Evolutionary conservation across 2,888 invertebrate genomes (phyloP), one percentile per base, ranked within the genome.

Genomic region (Ectemnius continuus): DNA sequence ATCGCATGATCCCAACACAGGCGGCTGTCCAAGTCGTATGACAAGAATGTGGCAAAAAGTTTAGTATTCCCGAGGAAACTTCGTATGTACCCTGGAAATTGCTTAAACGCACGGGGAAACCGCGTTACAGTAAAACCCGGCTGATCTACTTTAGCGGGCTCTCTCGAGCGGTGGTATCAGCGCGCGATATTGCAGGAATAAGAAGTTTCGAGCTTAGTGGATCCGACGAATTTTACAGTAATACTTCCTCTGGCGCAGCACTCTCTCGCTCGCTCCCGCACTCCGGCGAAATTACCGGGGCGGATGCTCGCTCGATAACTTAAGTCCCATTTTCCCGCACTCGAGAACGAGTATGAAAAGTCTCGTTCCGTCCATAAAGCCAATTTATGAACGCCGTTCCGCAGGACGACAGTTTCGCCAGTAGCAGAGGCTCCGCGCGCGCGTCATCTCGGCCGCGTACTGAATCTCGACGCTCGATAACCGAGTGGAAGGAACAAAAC

Each of bases 201-300:
- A 70, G 71, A 70, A 70, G 64, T 68, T 71, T 65, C 47, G 60
- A 56, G 47, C 61, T 70, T 75, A 80, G 67, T 80, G 69, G 71
- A 80, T 80, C 75, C 61, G 16, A 71, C 48, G 46, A 60, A 70
- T 70, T 71, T 67, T 52, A 47, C 52, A 61, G 47, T 72, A 69
- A 77, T 70, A 74, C 16, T 16, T 14, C 14, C 61, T 62, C 70
- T 73, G 61, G 67, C 59, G 48, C 66, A 36, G 45, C 58, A 61
- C 67, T 46, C 61, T 8, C 26, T 58, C 20, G 60, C 23, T 36
- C 8, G 23, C 36, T 36, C 36, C 36, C 8, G 36, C 23, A 23
- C 23, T 23, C 23, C 23, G 36, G 36, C 18, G 47, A 63, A 62
- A 67, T 67, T 74, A 11, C n/a, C 36, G 23, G 23, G 23, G 16